Conservation (phyloP, 2,113 vertebrate genomes). For the Hippolais icterina region DNA sequence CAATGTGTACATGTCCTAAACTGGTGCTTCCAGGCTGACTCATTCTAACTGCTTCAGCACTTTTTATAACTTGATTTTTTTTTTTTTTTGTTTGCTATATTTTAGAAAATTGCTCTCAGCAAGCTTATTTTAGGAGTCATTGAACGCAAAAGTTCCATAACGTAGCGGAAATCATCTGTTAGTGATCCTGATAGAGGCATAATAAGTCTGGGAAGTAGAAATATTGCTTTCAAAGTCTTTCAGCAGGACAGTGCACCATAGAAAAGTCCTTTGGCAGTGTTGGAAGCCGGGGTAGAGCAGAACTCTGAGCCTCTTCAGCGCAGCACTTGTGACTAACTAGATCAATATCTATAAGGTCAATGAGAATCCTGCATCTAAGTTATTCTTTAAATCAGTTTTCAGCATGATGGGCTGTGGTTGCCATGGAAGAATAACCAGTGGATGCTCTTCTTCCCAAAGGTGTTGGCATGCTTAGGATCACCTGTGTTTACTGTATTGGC, state of each 20-base stretch:
- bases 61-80: background rate
- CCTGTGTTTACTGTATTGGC: background rate
- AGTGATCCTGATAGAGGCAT: background rate
- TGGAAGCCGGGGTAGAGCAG: background rate
- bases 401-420: background rate
- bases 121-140: slow-evolving; percentile 9
- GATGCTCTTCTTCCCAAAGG: background rate
- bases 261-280: background rate
- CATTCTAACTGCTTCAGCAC: background rate
- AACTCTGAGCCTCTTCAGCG: background rate
- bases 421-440: background rate
- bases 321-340: background rate
- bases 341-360: background rate
- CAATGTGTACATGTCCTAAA: background rate
- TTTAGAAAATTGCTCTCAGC: background rate
- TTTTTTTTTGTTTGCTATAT: background rate
- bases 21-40: background rate
- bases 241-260: background rate
- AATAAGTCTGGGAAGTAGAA: background rate
- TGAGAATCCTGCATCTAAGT: background rate
- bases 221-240: background rate
- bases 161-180: background rate
- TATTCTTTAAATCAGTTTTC: background rate
- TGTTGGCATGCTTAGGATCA: accelerated
- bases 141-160: background rate